Evolutionary conservation across 2,797 vertebrate genomes (phyloP), one percentile per base, ranked within the genome.

Genomic region (Hyperoplus lanceolatus): DNA sequence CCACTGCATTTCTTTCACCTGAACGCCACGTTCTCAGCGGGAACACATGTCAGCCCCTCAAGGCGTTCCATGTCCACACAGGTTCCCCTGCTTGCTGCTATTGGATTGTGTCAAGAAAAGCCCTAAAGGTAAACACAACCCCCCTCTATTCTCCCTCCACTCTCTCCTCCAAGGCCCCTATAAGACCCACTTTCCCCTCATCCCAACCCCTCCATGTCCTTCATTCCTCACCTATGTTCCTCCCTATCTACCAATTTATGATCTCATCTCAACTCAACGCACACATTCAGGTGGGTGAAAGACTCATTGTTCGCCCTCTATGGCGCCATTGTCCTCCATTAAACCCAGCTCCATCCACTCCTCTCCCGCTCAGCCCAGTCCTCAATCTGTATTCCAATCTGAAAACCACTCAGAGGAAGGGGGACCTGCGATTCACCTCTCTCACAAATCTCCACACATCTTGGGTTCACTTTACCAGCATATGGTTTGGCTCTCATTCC

Each of bases 361-460:
- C 49, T 38, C 67, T 63, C 49, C 70, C 62, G 15, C 71, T 67
- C 73, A 8, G 18, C 76, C 64, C 66, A 11, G 3, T 59, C 77
- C 70, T 75, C 71, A 64, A 83, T 91, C 84, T 83, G 55, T 78
- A 73, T 75, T 86, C 66, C 55, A 51, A 82, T 87, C 79, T 85
- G 56, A 39, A 73, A 42, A 55, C 53, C 0, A 18, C 58, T 83
- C 51, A 50, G 64, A 80, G 75, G 82, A 83, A 80, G 65, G 42
- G 73, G 57, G 82, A 90, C 82, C 90, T 60, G 85, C 81, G 82
- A 86, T 89, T 94, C 94, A 92, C 88, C 89, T 92, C 87, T 65
- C 78, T 21, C 57, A 65, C 85, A 88, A 92, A 89, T 91, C 85
- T 85, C 80, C 79, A 80, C 77, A 83, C 83, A 83, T 85, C 82